Percentiles rank a stretch among this genome's conserved stretches.
phyloP scores from a whole-genome alignment of 2,888 invertebrate genomes.

The Zeuzera pyrina region DNA sequence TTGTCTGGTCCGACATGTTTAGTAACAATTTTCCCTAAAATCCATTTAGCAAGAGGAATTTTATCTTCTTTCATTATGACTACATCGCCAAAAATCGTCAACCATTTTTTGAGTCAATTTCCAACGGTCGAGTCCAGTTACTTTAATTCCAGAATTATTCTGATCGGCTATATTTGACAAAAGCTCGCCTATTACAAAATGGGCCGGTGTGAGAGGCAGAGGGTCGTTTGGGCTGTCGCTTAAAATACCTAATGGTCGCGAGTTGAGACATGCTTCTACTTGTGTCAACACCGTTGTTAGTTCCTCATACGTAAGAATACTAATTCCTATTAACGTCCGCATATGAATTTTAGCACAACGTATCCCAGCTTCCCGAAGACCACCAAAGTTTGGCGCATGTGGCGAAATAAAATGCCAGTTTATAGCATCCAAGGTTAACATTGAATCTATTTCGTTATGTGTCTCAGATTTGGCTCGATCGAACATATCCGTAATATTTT shows the following conservation, averaged over 20 bases:
- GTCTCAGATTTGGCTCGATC: not conserved
- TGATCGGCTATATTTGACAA: slow-evolving; percentile 12
- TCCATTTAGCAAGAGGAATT: slow-evolving; percentile 14
- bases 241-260: slow-evolving; percentile 10
- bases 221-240: slow-evolving; percentile 15
- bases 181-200: slow-evolving; percentile 17
- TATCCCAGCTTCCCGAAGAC: slow-evolving; percentile 13
- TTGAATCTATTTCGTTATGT: not conserved
- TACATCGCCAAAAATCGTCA: slow-evolving; percentile 17
- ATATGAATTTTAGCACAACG: slow-evolving; percentile 7
- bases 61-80: slow-evolving; percentile 15
- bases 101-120: slow-evolving; percentile 16
- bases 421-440: slow-evolving; percentile 1
- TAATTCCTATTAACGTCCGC: slow-evolving; percentile 7
- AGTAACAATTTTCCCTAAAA: slow-evolving; percentile 9
- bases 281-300: slow-evolving; percentile 13
- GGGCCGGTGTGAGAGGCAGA: slow-evolving; percentile 14
- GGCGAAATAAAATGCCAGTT: slow-evolving; percentile 14
- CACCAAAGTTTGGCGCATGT: slow-evolving; percentile 13
- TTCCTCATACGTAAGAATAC: slow-evolving; percentile 13
- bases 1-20: slow-evolving; percentile 5
- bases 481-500: slow-evolving; percentile 4
- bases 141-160: slow-evolving; percentile 2
- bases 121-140: slow-evolving; percentile 13
- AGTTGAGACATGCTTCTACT: slow-evolving; percentile 17